Conservation (phyloP, 2,888 invertebrate genomes). For the Oxycera nigricornis region DNA sequence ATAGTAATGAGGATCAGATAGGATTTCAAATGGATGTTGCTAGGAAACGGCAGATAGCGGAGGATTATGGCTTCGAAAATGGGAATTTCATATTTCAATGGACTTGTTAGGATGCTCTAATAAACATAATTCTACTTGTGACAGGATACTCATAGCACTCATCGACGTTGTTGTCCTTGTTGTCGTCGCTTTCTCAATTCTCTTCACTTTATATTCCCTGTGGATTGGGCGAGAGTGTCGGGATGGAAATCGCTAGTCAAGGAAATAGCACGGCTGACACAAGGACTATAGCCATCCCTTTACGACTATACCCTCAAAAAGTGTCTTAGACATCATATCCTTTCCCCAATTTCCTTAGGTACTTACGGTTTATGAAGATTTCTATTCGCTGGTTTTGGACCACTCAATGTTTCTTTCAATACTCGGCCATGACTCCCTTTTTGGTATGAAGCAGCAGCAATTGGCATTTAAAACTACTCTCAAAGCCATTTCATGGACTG, state of each 20-base stretch:
- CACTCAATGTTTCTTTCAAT: neutral
- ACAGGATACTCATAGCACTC: neutral
- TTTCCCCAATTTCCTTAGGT: slow-evolving; percentile 35
- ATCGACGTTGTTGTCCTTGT: slow-evolving; percentile 1
- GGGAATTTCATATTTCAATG: slow-evolving; percentile 39
- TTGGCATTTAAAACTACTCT: slow-evolving; percentile 11
- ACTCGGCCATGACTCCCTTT: too few species aligned
- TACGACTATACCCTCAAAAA: neutral
- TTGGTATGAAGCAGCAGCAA: neutral
- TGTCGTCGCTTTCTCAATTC: neutral
- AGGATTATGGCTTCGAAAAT: slow-evolving; percentile 29
- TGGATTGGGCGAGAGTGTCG: neutral
- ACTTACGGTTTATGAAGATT: slow-evolving; percentile 32
- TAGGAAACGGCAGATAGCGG: neutral
- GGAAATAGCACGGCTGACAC: neutral
- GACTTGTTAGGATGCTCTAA: slow-evolving; percentile 39
- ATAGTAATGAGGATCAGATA: slow-evolving; percentile 37
- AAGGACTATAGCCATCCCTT: neutral
- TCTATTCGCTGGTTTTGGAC: slow-evolving; percentile 10
- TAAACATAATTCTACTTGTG: slow-evolving; percentile 37
- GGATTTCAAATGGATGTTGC: slow-evolving; percentile 32
- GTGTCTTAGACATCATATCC: neutral
- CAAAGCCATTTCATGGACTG: neutral
- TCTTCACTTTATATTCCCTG: neutral
- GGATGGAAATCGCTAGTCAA: neutral